Base-by-base conservation (phyloP, 92 coral and sea anemone genomes). In the Zoanthus solanderi region DNA sequence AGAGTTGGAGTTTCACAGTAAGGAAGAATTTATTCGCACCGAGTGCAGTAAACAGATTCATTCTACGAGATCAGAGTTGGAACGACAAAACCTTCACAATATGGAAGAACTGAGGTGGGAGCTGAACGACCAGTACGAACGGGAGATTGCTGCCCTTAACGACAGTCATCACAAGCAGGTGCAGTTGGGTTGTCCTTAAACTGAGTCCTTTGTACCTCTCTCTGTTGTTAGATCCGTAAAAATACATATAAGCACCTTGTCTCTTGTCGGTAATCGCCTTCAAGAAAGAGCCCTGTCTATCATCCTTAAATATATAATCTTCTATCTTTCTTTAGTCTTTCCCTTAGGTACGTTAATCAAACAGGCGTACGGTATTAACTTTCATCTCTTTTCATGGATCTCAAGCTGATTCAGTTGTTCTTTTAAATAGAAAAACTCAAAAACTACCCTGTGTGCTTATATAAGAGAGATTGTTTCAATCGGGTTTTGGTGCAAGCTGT, bases 81-180 rank as follows among this genome's bases (percentile, higher is more conserved):
- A 94, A 87, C 86, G 85, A 71, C 94, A 93, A 75, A 89, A 94
- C 89, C 78, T 96, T 31, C 87, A 80, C 66, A 93, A 93, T 65
- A 81, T 95, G 86, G 95, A 95, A 42, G 97, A 89, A 86, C 83
- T 97, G 31, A 93, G 97, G 81, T 93, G 95, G 15, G 98, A 95
- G 78, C 79, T 97, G 90, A 96, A 94, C 77, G 96, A 93, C 58
- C 95, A 91, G 30, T 94, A 94, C 83, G 92, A 92, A 54, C 95
- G 86, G 29, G 98, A 97, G 75, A 88, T 97, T 54, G 91, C 90
- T n/a, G 87, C 81, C 54, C 88, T 97, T 46, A 78, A 84, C 79
- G 88, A 94, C 57, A 80, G 88, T 69, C 98, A 97, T 80, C 95
- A 84, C 71, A 93, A 95, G 74, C 98, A 97, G 99, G 99, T 97